Base-by-base conservation (phyloP, 2,113 vertebrate genomes). In the Rhineura floridana region DNA sequence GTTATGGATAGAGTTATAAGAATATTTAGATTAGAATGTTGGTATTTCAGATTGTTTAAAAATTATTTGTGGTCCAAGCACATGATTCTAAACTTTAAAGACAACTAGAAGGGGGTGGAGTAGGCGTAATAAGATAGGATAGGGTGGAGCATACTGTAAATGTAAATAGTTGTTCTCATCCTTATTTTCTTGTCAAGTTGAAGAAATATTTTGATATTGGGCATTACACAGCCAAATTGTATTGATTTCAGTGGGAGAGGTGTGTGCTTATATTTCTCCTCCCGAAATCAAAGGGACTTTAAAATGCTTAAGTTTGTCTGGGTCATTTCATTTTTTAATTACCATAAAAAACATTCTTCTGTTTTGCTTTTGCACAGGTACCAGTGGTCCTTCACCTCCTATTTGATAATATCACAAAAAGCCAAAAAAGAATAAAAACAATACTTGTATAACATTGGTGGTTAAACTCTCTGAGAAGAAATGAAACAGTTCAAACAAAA, bases 391-490 rank as follows among this genome's bases (percentile, higher is more conserved):
- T 93, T 97, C 90, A 87, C 59, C 25, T 67, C 70, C 87, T 77
- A 9, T 83, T 76, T 83, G 81, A 76, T 17, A 42, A 36, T 36
- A 67, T 10, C 59, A 77, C 42, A 65, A 83, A 55, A 83, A 67
- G 42, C 33, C 81, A 88, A 75, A 77, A 52, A 67, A 23, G 33
- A 23, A 33, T 21, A 19, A 17, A 42, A 63, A 76, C 48, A 88
- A 83, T 65, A 50, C 55, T 50, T 86, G 84, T 55, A 33, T 42
- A 46, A 75, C 83, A 65, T 50, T 83, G n/a, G 55, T 75, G 82
- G 82, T 90, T 70, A 96, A 94, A 81, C 23, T 88, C 67, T 17
- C 90, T 67, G 87, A 95, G 83, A 95, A 96, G 88, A 96, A 96
- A 87, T 95, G 83, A 96, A 94, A 88, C 78, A 91, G 63, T 83